phyloP scores from a whole-genome alignment of 2,113 vertebrate genomes.

The Promerops cafer region DNA sequence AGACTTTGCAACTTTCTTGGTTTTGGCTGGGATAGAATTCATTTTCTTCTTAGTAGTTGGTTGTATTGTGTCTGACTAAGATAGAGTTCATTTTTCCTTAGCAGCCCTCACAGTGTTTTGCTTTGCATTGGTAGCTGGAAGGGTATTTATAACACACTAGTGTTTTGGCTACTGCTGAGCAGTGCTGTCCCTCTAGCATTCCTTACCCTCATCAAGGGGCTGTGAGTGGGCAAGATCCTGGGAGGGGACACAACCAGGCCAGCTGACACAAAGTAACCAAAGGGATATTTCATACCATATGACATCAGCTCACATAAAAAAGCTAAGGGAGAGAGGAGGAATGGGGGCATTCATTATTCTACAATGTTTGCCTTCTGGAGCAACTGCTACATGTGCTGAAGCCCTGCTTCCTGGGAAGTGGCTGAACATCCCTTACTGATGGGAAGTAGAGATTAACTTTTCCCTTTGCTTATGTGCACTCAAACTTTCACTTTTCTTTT shows the following conservation, averaged over 20 bases:
- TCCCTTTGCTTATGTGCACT: background rate
- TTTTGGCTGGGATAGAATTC: background rate
- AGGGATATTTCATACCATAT: background rate
- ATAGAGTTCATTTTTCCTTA: background rate
- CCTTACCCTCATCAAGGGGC: background rate
- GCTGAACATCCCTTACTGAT: background rate
- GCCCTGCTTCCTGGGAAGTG: background rate
- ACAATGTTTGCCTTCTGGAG: background rate
- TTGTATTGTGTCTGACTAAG: background rate
- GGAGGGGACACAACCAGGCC: background rate
- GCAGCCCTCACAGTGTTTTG: background rate
- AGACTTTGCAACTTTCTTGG: background rate
- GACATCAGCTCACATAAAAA: background rate
- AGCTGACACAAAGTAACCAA: background rate
- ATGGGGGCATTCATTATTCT: background rate
- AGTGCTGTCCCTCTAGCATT: background rate
- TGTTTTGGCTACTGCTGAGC: background rate
- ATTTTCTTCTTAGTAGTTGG: background rate
- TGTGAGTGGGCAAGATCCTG: background rate
- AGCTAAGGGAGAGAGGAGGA: background rate
- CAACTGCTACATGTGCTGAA: background rate
- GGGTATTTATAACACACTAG: background rate
- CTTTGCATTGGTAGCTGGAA: background rate
- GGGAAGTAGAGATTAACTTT: background rate
- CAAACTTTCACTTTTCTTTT: background rate